These are phyloP conservation scores for Willisornis vidua DNA, from an alignment of 2,113 vertebrate species.

Conservation along the genomic window DNA sequence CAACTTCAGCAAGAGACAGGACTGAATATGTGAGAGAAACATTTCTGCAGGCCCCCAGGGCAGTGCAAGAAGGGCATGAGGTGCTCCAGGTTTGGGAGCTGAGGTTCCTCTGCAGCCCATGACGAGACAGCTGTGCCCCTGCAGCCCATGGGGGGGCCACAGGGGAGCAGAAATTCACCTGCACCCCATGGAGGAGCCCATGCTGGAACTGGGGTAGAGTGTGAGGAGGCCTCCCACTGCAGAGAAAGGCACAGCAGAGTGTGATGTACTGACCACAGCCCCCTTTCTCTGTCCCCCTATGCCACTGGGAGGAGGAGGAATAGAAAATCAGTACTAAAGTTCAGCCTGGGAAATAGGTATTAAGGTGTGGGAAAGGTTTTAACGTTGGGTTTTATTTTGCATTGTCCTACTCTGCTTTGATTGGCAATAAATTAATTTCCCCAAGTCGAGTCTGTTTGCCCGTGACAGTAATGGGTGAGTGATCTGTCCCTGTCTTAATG, in stretches of 20 bases:
- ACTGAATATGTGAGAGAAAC: not conserved
- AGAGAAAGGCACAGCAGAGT: not conserved
- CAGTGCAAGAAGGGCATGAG: not conserved
- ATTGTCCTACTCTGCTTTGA: not conserved
- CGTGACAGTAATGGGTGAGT: rapidly evolving
- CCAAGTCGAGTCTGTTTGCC: not conserved
- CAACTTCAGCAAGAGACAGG: not conserved
- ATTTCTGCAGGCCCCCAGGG: not conserved
- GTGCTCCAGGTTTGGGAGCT: not conserved
- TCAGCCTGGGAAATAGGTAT: not conserved
- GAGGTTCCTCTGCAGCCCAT: not conserved
- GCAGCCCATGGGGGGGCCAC: not conserved
- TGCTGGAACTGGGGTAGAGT: not conserved
- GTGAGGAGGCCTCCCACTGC: not conserved
- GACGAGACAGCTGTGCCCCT: not conserved
- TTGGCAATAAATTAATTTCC: not conserved
- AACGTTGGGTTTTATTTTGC: not conserved
- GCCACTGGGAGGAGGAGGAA: not conserved
- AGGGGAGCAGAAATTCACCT: not conserved
- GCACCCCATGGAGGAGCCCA: not conserved
- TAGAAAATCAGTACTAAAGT: not conserved
- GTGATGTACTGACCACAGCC: not conserved
- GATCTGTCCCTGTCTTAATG: not conserved
- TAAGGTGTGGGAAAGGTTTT: not conserved
- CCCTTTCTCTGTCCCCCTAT: not conserved